Percentiles rank a stretch among this genome's conserved stretches.
phyloP scores from a whole-genome alignment of 2,888 invertebrate genomes.

The Hemistola chrysoprasaria region DNA sequence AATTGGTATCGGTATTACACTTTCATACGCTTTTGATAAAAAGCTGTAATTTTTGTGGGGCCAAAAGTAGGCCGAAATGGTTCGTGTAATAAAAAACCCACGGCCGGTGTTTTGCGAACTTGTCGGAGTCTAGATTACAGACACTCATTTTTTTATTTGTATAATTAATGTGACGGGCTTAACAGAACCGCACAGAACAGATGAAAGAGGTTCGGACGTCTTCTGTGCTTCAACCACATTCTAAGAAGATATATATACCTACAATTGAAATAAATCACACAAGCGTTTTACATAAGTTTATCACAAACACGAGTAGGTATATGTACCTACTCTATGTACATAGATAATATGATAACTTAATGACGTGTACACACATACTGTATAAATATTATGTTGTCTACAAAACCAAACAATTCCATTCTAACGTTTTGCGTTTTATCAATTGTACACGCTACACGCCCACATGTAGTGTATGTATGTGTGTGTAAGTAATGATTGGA shows the following conservation, averaged over 20 bases:
- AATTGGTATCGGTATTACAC: no score
- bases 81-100: no score
- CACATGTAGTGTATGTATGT: slow-evolving; percentile 5
- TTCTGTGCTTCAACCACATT: no score
- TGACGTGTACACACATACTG: slow-evolving; percentile 11
- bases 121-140: no score
- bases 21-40: no score
- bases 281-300: slow-evolving; percentile 15
- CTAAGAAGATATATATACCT: slow-evolving; percentile 3
- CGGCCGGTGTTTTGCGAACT: no score
- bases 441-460: slow-evolving; percentile 33
- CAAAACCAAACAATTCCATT: slow-evolving; percentile 48
- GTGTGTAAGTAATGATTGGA: slow-evolving; percentile 35
- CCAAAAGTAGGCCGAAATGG: no score
- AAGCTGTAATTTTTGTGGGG: no score
- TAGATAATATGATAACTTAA: slow-evolving; percentile 1
- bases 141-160: no score
- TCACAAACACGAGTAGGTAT: slow-evolving; percentile 17
- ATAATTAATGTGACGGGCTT: no score
- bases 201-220: no score
- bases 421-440: slow-evolving; percentile 50
- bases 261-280: slow-evolving; percentile 17
- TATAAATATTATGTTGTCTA: slow-evolving; percentile 13
- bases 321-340: slow-evolving; percentile 13
- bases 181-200: no score